Percentiles rank a stretch among this genome's conserved stretches.
phyloP scores from a whole-genome alignment of 2,797 vertebrate genomes.

The Leucoraja ocellata region DNA sequence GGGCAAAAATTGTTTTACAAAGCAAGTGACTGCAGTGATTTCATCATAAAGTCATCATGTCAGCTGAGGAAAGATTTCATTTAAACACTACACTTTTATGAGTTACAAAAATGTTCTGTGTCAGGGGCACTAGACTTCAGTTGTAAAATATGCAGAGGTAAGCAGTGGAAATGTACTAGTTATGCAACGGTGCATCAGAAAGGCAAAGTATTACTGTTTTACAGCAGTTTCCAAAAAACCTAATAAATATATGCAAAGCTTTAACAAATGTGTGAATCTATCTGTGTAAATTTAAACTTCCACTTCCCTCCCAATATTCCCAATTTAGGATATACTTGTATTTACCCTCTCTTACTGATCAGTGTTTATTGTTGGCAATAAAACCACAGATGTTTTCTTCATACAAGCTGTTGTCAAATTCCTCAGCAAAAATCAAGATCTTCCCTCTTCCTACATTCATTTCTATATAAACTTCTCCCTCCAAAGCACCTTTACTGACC shows the following conservation, averaged over 20 bases:
- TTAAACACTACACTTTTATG: neutral
- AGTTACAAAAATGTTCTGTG: neutral
- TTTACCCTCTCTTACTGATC: neutral
- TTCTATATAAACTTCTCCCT: neutral
- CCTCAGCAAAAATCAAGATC: neutral
- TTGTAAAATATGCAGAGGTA: neutral
- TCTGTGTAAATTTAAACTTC: neutral
- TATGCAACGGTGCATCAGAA: neutral
- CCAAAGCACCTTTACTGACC: neutral
- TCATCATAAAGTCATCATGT: neutral
- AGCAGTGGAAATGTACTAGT: neutral
- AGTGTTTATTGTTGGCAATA: neutral
- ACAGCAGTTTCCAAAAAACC: neutral
- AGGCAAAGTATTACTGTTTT: neutral
- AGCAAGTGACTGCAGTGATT: constrained; percentile 13
- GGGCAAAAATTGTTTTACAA: neutral
- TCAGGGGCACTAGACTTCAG: neutral
- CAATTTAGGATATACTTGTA: neutral
- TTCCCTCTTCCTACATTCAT: neutral
- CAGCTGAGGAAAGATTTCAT: neutral
- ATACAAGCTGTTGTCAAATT: neutral
- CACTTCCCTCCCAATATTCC: neutral
- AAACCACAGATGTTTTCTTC: neutral
- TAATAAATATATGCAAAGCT: neutral
- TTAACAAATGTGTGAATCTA: neutral